Evolutionary conservation across 2,888 invertebrate genomes (phyloP).

Genomic region (Anticlea derivata): DNA sequence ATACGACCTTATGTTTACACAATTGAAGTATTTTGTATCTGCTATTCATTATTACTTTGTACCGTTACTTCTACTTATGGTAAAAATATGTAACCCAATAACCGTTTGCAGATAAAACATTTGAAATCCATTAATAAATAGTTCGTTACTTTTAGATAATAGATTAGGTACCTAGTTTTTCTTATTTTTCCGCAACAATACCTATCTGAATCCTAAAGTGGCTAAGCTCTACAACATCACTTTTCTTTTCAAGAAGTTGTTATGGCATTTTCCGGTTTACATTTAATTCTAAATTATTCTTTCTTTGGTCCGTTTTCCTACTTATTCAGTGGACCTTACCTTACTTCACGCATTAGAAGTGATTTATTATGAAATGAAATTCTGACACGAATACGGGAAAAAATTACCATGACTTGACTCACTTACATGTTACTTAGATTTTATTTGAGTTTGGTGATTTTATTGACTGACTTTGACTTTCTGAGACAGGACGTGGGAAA

Average conservation of each 20-base stretch:
- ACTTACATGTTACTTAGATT: neutral
- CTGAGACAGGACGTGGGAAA: slow-evolving; percentile 78
- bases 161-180: too few species aligned
- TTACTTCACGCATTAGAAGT: slow-evolving; percentile 1
- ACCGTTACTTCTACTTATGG: too few species aligned
- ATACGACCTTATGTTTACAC: too few species aligned
- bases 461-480: slow-evolving; percentile 45
- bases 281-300: slow-evolving; percentile 15
- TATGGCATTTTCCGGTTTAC: slow-evolving; percentile 1
- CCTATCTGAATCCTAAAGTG: too few species aligned
- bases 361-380: slow-evolving; percentile 1
- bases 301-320: slow-evolving; percentile 28
- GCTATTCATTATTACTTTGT: too few species aligned
- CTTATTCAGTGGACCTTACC: slow-evolving; percentile 19
- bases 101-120: too few species aligned
- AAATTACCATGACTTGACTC: neutral
- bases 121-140: too few species aligned
- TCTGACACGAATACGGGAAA: neutral
- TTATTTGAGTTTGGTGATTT: neutral
- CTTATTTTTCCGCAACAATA: too few species aligned
- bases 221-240: neutral
- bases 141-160: too few species aligned
- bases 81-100: too few species aligned
- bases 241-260: neutral
- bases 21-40: too few species aligned